A percentile compares a stretch with the other conserved stretches of the same genome.
These are phyloP conservation scores for Dastarcus helophoroides DNA, from an alignment of 2,888 invertebrate genomes.

Conservation along the genomic window DNA sequence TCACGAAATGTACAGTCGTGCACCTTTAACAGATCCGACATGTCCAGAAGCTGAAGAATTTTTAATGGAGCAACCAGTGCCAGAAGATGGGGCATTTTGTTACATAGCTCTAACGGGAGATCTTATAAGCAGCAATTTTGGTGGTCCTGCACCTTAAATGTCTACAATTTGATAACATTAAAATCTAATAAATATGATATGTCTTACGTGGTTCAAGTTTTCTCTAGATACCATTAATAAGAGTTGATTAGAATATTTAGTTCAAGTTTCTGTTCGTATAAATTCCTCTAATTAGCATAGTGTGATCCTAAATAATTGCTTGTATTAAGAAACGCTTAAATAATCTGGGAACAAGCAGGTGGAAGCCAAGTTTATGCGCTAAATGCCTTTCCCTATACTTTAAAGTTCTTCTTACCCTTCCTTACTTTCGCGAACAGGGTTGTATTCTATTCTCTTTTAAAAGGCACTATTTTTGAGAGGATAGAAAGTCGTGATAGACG, in stretches of 20 bases:
- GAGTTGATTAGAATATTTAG: no score
- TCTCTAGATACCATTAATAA: no score
- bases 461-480: no score
- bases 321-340: constrained; percentile 41
- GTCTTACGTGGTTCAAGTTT: no score
- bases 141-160: constrained; percentile 6
- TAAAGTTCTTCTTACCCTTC: no score
- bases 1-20: constrained; percentile 28
- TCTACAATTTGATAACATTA: no score
- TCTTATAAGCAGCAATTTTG: constrained; percentile 22
- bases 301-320: constrained; percentile 39
- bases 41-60: constrained; percentile 39
- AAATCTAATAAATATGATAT: no score
- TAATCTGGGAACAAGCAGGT: constrained; percentile 41
- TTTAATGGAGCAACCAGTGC: constrained; percentile 37
- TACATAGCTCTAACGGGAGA: constrained; percentile 44
- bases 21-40: constrained; percentile 39
- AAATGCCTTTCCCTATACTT: constrained; percentile 35
- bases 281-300: constrained; percentile 36
- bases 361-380: constrained; percentile 36
- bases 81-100: constrained; percentile 45
- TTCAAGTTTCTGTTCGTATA: no score
- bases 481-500: no score
- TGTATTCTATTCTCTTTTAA: no score
- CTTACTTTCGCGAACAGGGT: no score